phyloP scores from a whole-genome alignment of 2,888 invertebrate species.

The Zhuqinia jingwanae region DNA sequence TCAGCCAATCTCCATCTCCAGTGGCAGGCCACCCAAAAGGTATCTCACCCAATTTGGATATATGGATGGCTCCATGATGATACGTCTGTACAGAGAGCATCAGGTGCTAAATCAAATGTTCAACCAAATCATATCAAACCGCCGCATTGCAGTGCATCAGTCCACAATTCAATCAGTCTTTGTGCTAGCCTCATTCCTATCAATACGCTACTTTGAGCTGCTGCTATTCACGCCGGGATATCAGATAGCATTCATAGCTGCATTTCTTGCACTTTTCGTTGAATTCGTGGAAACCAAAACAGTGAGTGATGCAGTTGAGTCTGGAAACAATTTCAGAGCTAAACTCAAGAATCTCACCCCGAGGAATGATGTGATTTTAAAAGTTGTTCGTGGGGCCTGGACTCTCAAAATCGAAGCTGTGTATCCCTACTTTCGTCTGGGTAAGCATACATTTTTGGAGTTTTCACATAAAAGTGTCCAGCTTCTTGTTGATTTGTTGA shows the following conservation, averaged over 20 bases:
- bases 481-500: background rate
- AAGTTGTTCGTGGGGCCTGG: too few relatives aligned
- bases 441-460: background rate
- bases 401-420: background rate
- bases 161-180: background rate
- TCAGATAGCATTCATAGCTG: conserved; percentile 1
- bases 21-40: background rate
- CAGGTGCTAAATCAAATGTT: conserved; percentile 26
- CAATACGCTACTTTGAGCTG: background rate
- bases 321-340: background rate
- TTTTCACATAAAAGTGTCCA: background rate
- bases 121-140: background rate
- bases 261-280: background rate
- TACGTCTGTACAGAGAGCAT: background rate
- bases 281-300: conserved; percentile 4
- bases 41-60: background rate
- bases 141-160: background rate
- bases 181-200: background rate
- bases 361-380: background rate
- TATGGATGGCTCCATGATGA: background rate
- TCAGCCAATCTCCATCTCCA: background rate
- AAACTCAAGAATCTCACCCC: background rate
- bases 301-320: background rate
- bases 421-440: background rate
- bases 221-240: conserved; percentile 18